Evolutionary conservation across 2,113 vertebrate genomes (phyloP).

Genomic region (Rhizomys pruinosus): DNA sequence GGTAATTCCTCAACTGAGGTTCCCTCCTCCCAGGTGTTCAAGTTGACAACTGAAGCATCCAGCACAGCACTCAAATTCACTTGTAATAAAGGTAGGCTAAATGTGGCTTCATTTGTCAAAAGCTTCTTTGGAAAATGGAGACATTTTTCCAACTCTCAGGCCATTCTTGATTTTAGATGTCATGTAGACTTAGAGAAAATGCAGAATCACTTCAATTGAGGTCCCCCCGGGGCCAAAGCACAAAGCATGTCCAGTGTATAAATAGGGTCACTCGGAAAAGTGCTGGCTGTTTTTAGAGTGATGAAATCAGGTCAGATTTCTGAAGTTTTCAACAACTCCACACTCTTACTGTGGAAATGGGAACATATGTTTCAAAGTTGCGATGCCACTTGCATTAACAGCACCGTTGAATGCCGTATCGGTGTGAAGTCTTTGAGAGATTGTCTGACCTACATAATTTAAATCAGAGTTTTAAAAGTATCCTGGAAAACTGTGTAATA

Average conservation of each 20-base stretch:
- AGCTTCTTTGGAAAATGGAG: slow-evolving; percentile 4
- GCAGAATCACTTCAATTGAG: background rate
- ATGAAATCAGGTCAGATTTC: slow-evolving; percentile 71
- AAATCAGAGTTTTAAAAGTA: slow-evolving; percentile 31
- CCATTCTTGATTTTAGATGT: background rate
- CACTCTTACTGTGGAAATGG: slow-evolving; percentile 42
- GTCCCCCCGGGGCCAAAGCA: slow-evolving; percentile 3
- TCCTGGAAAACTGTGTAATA: background rate
- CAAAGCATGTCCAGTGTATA: slow-evolving; percentile 21
- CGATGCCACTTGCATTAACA: slow-evolving; percentile 31
- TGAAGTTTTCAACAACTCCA: slow-evolving; percentile 56
- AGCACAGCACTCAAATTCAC: background rate
- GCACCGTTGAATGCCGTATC: background rate
- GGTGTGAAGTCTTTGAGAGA: background rate
- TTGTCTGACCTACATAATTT: slow-evolving; percentile 54
- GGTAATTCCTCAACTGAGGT: too few relatives aligned
- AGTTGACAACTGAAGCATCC: too few relatives aligned
- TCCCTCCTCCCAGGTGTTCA: too few relatives aligned
- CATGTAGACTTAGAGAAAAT: background rate
- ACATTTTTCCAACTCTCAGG: background rate
- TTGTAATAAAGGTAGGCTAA: background rate
- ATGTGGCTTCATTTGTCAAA: background rate
- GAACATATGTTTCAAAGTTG: slow-evolving; percentile 54
- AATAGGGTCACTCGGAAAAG: slow-evolving; percentile 53
- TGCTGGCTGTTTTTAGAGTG: slow-evolving; percentile 40